Evolutionary conservation across 1,140 invertebrate genomes (phyloP).

Genomic region (Drusus annulatus): DNA sequence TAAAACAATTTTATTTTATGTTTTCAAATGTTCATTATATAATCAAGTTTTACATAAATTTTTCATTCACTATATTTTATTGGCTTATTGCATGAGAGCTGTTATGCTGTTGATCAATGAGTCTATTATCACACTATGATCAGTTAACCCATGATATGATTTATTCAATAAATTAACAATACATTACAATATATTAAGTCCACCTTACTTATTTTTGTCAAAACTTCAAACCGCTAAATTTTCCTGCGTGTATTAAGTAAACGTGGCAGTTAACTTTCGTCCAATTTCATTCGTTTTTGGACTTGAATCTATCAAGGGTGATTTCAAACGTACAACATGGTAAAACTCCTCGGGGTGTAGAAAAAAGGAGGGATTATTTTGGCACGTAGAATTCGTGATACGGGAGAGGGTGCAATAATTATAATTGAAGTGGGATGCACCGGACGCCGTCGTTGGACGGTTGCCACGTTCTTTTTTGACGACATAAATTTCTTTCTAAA

Average conservation of each 20-base stretch:
- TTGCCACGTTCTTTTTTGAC: slow-evolving; percentile 34
- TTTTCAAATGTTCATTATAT: no score
- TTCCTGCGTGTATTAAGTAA: not conserved
- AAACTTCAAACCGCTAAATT: no score
- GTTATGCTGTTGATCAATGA: no score
- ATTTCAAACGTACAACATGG: not conserved
- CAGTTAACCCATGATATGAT: not conserved
- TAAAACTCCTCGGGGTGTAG: not conserved
- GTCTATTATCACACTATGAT: no score
- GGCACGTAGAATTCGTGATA: not conserved
- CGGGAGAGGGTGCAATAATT: slow-evolving; percentile 40
- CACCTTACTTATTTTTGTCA: not conserved
- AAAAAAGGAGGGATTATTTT: not conserved
- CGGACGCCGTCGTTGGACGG: slow-evolving; percentile 35
- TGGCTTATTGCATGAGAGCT: no score
- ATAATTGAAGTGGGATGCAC: slow-evolving; percentile 50
- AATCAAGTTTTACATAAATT: no score
- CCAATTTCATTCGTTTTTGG: not conserved
- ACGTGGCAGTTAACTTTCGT: not conserved
- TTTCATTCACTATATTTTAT: no score
- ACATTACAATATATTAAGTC: not conserved
- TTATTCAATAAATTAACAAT: not conserved
- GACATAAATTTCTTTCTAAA: slow-evolving; percentile 45
- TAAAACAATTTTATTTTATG: no score
- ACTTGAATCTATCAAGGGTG: not conserved